phyloP scores from a whole-genome alignment of 2,113 vertebrate species.

The Eurypyga helias region DNA sequence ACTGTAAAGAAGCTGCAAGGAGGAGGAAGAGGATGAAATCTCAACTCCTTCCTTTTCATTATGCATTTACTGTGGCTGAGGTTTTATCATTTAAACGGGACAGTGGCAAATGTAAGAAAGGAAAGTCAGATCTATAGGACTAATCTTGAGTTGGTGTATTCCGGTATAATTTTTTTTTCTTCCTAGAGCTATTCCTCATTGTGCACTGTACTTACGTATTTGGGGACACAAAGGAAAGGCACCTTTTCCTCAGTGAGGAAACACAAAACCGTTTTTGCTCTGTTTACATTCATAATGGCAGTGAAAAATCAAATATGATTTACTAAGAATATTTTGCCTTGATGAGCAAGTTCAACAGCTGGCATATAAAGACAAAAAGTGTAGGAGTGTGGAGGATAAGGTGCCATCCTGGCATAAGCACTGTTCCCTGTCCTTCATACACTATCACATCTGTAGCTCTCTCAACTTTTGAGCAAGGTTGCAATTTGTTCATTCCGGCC shows the following conservation, averaged over 20 bases:
- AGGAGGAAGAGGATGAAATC: not conserved
- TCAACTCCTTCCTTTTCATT: not conserved
- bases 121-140: not conserved
- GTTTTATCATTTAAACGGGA: not conserved
- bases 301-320: not conserved
- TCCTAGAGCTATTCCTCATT: not conserved
- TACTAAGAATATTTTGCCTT: not conserved
- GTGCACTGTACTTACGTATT: not conserved
- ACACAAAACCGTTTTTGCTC: not conserved
- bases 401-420: not conserved
- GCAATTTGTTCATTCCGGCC: not conserved
- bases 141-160: not conserved
- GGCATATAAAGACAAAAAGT: not conserved
- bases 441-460: not conserved
- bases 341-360: not conserved
- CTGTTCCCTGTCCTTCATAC: not conserved
- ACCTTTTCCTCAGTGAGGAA: not conserved
- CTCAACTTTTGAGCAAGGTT: not conserved
- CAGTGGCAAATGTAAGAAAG: not conserved
- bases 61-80: not conserved
- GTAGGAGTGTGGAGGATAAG: not conserved
- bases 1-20: not conserved
- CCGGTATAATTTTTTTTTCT: not conserved
- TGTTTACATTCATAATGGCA: accelerated
- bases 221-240: not conserved